A percentile compares a stretch with the other conserved stretches of the same genome.
phyloP scores from a whole-genome alignment of 2,113 vertebrate species.

The Azemiops feae region DNA sequence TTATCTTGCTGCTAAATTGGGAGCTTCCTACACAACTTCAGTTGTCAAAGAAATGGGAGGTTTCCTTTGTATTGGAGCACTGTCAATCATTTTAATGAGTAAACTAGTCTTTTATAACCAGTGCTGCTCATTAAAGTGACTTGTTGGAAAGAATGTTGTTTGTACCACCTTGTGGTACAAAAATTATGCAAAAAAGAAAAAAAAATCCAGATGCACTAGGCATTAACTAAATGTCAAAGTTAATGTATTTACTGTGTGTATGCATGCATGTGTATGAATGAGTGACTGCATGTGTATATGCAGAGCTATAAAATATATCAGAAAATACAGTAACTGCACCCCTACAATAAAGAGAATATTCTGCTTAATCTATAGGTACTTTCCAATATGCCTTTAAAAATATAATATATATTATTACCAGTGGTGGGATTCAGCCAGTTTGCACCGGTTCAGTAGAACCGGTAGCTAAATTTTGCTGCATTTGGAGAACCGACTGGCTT shows the following conservation, averaged over 20 bases:
- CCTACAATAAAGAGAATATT: not conserved
- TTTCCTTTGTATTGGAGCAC: conserved; percentile 12
- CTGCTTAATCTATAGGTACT: not conserved
- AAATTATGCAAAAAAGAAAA: not conserved
- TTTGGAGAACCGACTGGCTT: no score
- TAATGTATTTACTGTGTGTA: not conserved
- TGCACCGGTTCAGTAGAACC: no score
- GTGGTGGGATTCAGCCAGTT: no score
- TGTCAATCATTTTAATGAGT: conserved; percentile 47
- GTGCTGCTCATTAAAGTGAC: conserved; percentile 45
- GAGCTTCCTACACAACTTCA: conserved; percentile 9
- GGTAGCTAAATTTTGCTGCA: no score
- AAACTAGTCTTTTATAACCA: conserved; percentile 56
- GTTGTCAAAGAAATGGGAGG: conserved; percentile 6
- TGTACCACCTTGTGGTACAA: conserved; percentile 21
- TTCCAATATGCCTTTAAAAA: not conserved
- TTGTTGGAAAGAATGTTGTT: conserved; percentile 28
- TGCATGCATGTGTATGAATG: not conserved
- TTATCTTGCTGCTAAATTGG: not conserved
- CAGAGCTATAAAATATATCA: not conserved
- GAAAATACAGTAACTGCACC: not conserved
- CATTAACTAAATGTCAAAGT: not conserved
- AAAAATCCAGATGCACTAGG: conserved; percentile 24
- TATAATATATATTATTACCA: not conserved
- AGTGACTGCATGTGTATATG: not conserved